Evolutionary conservation across 2,888 invertebrate species (phyloP).

Genomic region (Pollenia angustigena): DNA sequence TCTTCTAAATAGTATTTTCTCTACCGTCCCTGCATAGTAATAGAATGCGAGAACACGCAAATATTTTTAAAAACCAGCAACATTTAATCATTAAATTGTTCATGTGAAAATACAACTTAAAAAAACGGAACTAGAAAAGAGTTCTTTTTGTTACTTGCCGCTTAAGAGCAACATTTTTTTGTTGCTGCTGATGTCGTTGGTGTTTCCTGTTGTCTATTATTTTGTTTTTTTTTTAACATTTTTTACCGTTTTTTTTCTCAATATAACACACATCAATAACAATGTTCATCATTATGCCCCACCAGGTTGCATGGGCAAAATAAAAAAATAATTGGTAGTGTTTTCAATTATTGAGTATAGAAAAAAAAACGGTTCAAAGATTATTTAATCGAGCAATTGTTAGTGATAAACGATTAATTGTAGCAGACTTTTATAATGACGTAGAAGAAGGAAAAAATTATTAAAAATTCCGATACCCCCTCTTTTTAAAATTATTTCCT

Average conservation of each 20-base stretch:
- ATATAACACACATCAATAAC: not conserved
- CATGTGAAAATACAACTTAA: conserved; percentile 45
- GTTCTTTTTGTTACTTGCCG: conserved; percentile 19
- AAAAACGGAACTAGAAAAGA: conserved; percentile 2
- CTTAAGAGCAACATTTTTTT: conserved; percentile 4
- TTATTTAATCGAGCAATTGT: conserved; percentile 22
- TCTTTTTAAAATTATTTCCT: too few species aligned
- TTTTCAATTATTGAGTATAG: conserved; percentile 26
- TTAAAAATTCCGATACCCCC: too few species aligned
- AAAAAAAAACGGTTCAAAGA: conserved; percentile 26
- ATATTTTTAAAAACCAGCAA: conserved; percentile 35
- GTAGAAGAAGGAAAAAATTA: too few species aligned
- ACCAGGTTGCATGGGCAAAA: not conserved
- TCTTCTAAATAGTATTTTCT: not conserved
- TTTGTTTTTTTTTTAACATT: conserved; percentile 19
- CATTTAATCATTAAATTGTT: conserved; percentile 66
- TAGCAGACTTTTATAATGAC: not conserved
- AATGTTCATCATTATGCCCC: conserved; percentile 9
- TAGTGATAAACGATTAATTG: not conserved
- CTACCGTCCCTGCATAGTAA: not conserved
- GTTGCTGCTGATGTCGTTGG: conserved; percentile 2
- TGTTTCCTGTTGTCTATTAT: conserved; percentile 2
- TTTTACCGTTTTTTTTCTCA: not conserved
- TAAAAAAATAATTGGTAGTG: not conserved
- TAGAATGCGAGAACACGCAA: not conserved